Evolutionary conservation across 1,140 invertebrate species (phyloP), one percentile per base, ranked within the genome.

Genomic region (Anastrepha ludens): DNA sequence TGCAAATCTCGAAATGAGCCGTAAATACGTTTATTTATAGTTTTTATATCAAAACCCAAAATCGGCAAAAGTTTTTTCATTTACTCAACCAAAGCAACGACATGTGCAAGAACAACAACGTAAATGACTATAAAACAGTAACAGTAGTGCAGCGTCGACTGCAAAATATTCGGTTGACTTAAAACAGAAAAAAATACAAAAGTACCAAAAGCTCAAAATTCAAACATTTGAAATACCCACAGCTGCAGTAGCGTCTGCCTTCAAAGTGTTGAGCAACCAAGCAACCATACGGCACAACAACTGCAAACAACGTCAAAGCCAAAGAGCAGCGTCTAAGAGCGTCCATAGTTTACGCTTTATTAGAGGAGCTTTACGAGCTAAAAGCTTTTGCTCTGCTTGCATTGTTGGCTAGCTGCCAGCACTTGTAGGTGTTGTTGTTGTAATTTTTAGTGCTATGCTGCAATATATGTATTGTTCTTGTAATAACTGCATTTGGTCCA

Each of bases 1-100:
- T 91, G 90, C 91, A 91, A 92, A 92, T 92, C 91, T 92, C 90
- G 87, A 90, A 92, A 91, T 92, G 91, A 91, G 90, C 90, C 87
- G 90, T 90, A 89, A 90, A 88, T 85, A 91, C 91, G 91, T 91
- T 92, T 92, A 92, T 92, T 92, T 92, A 92, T 92, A 92, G 91
- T 91, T 92, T 92, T 88, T 89, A 86, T 89, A 81, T 58, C 41
- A 81, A 81, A 81, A 81, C 55, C 74, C 15, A 81, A 81, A 81
- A 81, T 55, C 47, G 41, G 17, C 7, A 55, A 50, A 15, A n/a
- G 20, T 81, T 81, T 81, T 81, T 47, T 74, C 9, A 8, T 55
- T 81, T 81, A 29, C 74, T 50, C 74, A 81, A 81, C 74, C 55
- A 47, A 44, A 55, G 47, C 47, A 81, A 47, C 39, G 29, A 81